Conservation (phyloP, 2,113 vertebrate species). For the Narcine bancroftii region DNA sequence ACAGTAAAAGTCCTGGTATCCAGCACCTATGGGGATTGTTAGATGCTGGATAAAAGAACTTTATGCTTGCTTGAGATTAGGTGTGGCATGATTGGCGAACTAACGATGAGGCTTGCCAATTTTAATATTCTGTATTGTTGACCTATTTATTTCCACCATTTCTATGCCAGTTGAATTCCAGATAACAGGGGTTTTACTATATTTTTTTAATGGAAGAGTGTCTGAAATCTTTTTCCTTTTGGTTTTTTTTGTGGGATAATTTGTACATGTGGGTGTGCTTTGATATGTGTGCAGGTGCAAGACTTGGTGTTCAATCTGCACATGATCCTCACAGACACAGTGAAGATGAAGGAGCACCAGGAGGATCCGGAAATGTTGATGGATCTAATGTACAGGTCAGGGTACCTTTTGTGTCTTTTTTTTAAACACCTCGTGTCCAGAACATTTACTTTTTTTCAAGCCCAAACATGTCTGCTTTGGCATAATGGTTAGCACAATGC, state of each 20-base stretch:
- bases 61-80: too few species aligned
- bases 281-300: constrained; percentile 63
- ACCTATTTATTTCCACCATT: too few species aligned
- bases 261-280: background rate
- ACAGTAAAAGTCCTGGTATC: too few species aligned
- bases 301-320: constrained; percentile 87
- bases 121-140: too few species aligned
- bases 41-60: too few species aligned
- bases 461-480: background rate
- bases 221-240: background rate
- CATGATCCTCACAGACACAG: constrained; percentile 88
- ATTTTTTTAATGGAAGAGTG: background rate
- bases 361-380: constrained; percentile 88
- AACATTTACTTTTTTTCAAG: background rate
- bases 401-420: background rate
- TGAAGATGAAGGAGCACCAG: constrained; percentile 90
- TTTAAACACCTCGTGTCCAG: background rate
- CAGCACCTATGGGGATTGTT: too few species aligned
- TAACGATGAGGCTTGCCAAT: too few species aligned
- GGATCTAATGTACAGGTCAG: constrained; percentile 84
- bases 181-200: too few species aligned
- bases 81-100: too few species aligned
- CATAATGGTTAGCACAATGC: too few species aligned
- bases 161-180: too few species aligned
- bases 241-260: background rate